These are phyloP conservation scores for Catotricha subobsoleta DNA, from an alignment of 2,888 invertebrate species.

Conservation along the genomic window DNA sequence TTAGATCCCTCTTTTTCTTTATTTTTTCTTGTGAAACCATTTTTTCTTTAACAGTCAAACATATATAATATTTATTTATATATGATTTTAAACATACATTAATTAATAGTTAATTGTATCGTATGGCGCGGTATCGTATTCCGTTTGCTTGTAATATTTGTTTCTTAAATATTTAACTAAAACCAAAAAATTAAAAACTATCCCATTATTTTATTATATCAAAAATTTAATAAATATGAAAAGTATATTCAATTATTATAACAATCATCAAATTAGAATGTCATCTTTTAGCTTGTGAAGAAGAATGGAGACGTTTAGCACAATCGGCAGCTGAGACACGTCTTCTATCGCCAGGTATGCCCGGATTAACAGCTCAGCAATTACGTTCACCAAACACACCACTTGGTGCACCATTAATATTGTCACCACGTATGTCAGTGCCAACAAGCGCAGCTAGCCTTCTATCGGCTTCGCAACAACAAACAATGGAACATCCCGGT, in stretches of 20 bases:
- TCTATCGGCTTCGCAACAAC: conserved; percentile 37
- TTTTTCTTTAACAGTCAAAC: too few species aligned
- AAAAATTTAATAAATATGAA: not conserved
- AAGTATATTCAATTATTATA: not conserved
- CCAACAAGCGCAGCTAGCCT: conserved; percentile 54
- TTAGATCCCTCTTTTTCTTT: too few species aligned
- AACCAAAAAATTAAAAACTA: too few species aligned
- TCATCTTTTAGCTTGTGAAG: conserved; percentile 50
- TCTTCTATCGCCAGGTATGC: conserved; percentile 39
- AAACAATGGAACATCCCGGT: conserved; percentile 45
- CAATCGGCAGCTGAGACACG: conserved; percentile 63
- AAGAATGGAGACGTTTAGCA: conserved; percentile 70
- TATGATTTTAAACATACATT: too few species aligned
- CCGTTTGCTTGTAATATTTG: too few species aligned
- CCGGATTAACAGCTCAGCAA: conserved; percentile 44
- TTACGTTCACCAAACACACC: conserved; percentile 55
- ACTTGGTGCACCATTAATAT: conserved; percentile 74
- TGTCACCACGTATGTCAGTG: conserved; percentile 76
- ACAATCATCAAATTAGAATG: conserved; percentile 5
- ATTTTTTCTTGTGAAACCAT: too few species aligned
- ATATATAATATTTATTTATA: too few species aligned
- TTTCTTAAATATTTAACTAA: too few species aligned
- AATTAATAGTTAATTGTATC: too few species aligned
- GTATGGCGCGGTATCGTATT: too few species aligned
- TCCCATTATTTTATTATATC: not conserved